Evolutionary conservation across 2,113 vertebrate genomes (phyloP), one percentile per base, ranked within the genome.

Genomic region (Corydoras maculifer): DNA sequence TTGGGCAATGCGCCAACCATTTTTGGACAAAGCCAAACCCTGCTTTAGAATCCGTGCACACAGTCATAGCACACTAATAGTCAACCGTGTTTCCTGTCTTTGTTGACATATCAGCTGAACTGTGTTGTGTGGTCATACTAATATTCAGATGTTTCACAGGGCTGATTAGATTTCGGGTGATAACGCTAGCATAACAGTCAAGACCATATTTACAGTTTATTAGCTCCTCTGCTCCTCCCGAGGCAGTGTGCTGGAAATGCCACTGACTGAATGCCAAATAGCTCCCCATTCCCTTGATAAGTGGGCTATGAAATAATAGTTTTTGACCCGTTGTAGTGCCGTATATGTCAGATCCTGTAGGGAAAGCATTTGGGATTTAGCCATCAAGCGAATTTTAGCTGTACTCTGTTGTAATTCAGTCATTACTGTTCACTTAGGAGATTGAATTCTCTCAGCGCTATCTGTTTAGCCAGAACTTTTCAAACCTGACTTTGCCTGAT

Each of bases 301-400:
- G 68, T 60, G 25, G 43, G 58, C 35, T 49, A 60, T 69, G 68
- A 69, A 69, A 60, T 50, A 69, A 69, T 69, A 55, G 66, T 68
- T 58, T 68, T 35, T 58, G 55, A 68, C 66, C 35, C 55, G 48
- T 32, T 29, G 55, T 58, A 49, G 55, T 49, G 55, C 18, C 9
- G 32, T 25, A n/a, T 59, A 30, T 68, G 66, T 49, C 66, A 68
- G 30, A 58, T 58, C 25, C n/a, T 29, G 54, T 68, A 43, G 9
- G 55, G 3, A 53, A 29, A 35, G 54, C 35, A 58, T 68, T 68
- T 68, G 55, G 55, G 66, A 58, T 68, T 59, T 68, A 29, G 58
- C 58, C 66, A 68, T 68, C 13, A 68, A 68, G 54, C 57, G 55
- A 58, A 48, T 58, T 69, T n/a, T 50, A 18, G 57, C 30, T 25